Evolutionary conservation across 2,797 vertebrate genomes (phyloP).

Genomic region (Micromesistius poutassou): DNA sequence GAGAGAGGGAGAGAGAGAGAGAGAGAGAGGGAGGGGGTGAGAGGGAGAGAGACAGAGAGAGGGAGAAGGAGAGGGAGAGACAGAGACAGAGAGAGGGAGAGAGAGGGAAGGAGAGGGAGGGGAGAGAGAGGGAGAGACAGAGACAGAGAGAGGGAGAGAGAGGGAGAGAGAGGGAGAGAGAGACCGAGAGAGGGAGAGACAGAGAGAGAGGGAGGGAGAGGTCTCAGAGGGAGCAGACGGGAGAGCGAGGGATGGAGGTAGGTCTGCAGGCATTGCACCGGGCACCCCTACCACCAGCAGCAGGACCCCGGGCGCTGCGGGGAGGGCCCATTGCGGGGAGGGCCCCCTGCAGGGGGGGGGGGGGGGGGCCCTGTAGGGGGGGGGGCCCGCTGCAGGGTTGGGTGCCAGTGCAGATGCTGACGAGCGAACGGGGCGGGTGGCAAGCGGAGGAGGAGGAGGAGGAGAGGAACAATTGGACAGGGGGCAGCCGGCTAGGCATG

Average conservation of each 20-base stretch:
- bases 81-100: conserved; percentile 56
- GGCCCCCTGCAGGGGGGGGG: no score
- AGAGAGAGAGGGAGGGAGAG: conserved; percentile 9
- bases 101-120: conserved; percentile 52
- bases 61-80: conserved; percentile 39
- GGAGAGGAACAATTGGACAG: conserved; percentile 74
- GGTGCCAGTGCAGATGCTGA: conserved; percentile 76
- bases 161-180: conserved; percentile 12
- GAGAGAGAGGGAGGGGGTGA: conserved; percentile 48
- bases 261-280: conserved; percentile 51
- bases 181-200: conserved; percentile 49
- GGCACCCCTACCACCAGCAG: conserved; percentile 58
- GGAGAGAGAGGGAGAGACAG: conserved; percentile 55
- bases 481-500: conserved; percentile 72
- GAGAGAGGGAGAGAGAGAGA: conserved; percentile 14
- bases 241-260: conserved; percentile 56
- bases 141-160: conserved; percentile 34
- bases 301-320: conserved; percentile 50
- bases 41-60: conserved; percentile 11
- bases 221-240: conserved; percentile 48
- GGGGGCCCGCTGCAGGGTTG: conserved; percentile 44
- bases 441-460: conserved; percentile 25
- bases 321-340: no score
- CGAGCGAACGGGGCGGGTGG: conserved; percentile 33
- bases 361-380: no score